Evolutionary conservation across 2,797 vertebrate species (phyloP).

Genomic region (Nothura maculosa): DNA sequence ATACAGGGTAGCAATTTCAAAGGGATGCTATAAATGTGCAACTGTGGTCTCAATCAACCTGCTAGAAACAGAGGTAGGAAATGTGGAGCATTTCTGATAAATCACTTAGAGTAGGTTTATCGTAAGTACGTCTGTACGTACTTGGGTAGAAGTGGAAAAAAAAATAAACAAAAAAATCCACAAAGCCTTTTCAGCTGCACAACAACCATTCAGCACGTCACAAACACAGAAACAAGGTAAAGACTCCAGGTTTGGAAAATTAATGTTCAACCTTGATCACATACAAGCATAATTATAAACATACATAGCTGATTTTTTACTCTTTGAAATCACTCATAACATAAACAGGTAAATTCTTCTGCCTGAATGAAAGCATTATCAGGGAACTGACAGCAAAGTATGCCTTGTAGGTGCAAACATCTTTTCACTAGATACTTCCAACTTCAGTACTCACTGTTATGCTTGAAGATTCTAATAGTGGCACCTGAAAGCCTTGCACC

Average conservation of each 20-base stretch:
- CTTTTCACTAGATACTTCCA: background rate
- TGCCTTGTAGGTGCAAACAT: background rate
- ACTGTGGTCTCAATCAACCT: background rate
- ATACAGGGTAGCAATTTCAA: background rate
- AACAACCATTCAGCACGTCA: background rate
- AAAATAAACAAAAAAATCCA: background rate
- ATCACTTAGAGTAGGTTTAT: background rate
- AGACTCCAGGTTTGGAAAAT: background rate
- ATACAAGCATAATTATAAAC: background rate
- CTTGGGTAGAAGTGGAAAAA: background rate
- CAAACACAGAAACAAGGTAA: background rate
- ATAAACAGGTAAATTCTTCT: background rate
- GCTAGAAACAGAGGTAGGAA: background rate
- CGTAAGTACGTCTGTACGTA: background rate
- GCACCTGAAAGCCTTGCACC: slow-evolving; percentile 93
- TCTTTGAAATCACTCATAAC: background rate
- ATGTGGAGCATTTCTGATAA: background rate
- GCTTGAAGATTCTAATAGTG: slow-evolving; percentile 93
- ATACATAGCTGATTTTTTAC: background rate
- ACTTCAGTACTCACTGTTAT: slow-evolving; percentile 91
- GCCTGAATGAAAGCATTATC: background rate
- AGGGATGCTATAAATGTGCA: background rate
- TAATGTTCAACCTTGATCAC: background rate
- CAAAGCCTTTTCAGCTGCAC: background rate
- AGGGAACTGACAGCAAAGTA: background rate